Conservation (phyloP, 2,797 vertebrate genomes). For the Sitta carolinensis region DNA sequence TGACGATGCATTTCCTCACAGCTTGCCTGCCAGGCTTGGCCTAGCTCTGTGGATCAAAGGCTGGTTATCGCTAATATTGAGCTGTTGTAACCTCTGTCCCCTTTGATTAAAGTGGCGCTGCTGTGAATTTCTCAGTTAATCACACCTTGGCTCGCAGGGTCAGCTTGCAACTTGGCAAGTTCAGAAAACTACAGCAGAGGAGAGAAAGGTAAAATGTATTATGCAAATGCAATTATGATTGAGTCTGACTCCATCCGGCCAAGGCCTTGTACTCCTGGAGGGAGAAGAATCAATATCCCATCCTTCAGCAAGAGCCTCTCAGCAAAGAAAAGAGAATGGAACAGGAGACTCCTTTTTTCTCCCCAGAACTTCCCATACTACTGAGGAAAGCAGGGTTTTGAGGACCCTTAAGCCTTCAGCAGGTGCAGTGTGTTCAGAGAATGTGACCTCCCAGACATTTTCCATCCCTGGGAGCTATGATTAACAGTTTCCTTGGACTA, state of each 20-base stretch:
- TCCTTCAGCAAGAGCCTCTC: not conserved
- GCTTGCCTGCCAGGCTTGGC: conserved; percentile 84
- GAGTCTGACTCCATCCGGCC: not conserved
- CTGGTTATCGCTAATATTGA: conserved; percentile 92
- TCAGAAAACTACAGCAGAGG: conserved; percentile 81
- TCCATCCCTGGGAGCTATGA: not conserved
- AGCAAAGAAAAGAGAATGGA: not conserved
- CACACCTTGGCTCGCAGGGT: conserved; percentile 76
- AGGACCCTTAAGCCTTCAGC: not conserved
- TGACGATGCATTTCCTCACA: conserved; percentile 87
- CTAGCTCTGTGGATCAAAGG: conserved; percentile 91
- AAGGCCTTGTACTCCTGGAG: not conserved
- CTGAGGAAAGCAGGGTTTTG: not conserved
- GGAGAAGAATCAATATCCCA: not conserved
- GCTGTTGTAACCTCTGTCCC: conserved; percentile 95
- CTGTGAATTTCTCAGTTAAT: conserved; percentile 87
- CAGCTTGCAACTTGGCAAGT: conserved; percentile 80
- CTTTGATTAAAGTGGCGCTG: conserved; percentile 86
- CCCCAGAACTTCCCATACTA: not conserved
- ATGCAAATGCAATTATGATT: conserved; percentile 69
- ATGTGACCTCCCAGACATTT: not conserved
- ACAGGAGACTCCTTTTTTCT: not conserved
- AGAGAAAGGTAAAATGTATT: conserved; percentile 72
- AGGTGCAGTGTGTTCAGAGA: not conserved
- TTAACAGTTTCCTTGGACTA: conserved; percentile 23